These are phyloP conservation scores for Chionodraco myersi DNA, from an alignment of 2,113 vertebrate genomes.

Conservation along the genomic window DNA sequence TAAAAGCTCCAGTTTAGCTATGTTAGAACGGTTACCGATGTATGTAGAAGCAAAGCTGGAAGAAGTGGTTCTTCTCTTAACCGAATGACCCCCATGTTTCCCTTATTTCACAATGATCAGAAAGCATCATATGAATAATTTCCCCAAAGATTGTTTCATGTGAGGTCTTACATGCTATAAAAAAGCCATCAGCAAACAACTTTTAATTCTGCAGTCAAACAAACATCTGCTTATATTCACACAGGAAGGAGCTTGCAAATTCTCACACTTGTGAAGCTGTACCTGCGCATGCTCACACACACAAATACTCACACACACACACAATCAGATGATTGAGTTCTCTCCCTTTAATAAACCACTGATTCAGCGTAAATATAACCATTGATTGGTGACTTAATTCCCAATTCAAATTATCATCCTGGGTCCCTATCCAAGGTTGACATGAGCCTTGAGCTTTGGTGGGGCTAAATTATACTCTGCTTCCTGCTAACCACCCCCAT, in stretches of 20 bases:
- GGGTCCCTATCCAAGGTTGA: constrained; percentile 81
- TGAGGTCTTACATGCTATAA: constrained; percentile 2
- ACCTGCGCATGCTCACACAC: constrained; percentile 30
- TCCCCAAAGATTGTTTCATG: not conserved
- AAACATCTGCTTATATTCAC: constrained; percentile 28
- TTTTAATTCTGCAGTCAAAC: constrained; percentile 23
- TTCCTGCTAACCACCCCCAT: constrained; percentile 66
- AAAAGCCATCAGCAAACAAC: constrained; percentile 22
- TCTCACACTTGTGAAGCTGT: constrained; percentile 17
- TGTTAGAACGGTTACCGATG: not conserved
- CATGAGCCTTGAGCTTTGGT: constrained; percentile 81
- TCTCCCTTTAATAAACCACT: constrained; percentile 72
- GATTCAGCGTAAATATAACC: constrained; percentile 81
- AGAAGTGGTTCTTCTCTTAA: not conserved
- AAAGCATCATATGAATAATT: not conserved
- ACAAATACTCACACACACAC: constrained; percentile 21
- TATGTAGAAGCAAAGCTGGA: not conserved
- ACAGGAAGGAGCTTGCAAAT: constrained; percentile 6
- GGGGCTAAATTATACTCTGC: constrained; percentile 79
- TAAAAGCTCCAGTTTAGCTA: not conserved
- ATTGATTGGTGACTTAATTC: constrained; percentile 85
- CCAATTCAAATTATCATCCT: constrained; percentile 83
- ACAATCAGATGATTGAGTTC: constrained; percentile 72
- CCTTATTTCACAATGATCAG: not conserved
- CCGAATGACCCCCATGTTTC: not conserved